Conservation (phyloP, 2,113 vertebrate species). For the Tragulus kanchil region DNA sequence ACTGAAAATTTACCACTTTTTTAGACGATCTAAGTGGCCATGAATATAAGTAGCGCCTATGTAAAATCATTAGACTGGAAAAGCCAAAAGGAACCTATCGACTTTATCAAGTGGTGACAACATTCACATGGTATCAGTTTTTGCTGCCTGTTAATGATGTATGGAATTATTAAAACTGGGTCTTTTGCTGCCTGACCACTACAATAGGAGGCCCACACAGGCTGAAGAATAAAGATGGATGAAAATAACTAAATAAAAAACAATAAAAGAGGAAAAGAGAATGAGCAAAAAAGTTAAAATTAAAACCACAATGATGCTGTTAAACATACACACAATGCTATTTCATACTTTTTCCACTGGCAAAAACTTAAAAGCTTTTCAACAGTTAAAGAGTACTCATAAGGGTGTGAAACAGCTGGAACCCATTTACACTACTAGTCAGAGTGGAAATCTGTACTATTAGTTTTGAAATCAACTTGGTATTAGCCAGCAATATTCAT, state of each 20-base stretch:
- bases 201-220: no score
- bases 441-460: neutral
- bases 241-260: neutral
- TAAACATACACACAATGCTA: neutral
- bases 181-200: neutral
- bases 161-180: neutral
- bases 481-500: neutral
- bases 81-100: neutral
- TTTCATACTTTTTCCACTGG: neutral
- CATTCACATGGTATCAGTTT: neutral
- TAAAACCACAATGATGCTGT: neutral
- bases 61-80: neutral
- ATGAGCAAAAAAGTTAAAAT: neutral
- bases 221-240: no score
- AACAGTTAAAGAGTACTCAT: neutral
- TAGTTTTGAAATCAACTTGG: neutral
- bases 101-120: neutral
- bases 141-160: neutral
- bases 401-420: neutral
- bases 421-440: neutral
- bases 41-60: neutral
- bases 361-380: neutral
- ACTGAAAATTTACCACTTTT: conserved; percentile 33
- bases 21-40: neutral
- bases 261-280: neutral